Evolutionary conservation across 1,140 invertebrate genomes (phyloP).

Genomic region (Arctopsyche grandis): DNA sequence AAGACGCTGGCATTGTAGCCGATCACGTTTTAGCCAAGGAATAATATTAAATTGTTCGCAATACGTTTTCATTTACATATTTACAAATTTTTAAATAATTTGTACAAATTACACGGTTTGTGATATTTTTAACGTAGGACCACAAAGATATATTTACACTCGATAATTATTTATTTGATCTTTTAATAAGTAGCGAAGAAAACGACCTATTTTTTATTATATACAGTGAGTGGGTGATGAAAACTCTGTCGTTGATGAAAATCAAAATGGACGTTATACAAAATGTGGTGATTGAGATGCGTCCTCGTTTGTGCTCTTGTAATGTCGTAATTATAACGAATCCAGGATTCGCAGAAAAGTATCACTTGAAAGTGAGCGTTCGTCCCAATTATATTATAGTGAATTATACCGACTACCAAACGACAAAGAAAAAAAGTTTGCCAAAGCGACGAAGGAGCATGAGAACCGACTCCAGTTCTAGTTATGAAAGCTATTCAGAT

Average conservation of each 20-base stretch:
- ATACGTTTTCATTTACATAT: too few relatives aligned
- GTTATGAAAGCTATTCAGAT: slow-evolving; percentile 51
- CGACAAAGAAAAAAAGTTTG: slow-evolving; percentile 55
- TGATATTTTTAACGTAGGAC: not conserved
- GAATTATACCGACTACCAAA: slow-evolving; percentile 59
- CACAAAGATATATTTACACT: too few relatives aligned
- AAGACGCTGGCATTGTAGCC: slow-evolving; percentile 18
- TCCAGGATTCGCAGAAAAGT: slow-evolving; percentile 60
- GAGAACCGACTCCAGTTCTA: slow-evolving; percentile 51
- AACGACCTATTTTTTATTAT: slow-evolving; percentile 7
- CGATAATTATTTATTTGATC: not conserved
- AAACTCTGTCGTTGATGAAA: not conserved
- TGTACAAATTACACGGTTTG: not conserved
- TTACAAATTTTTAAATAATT: not conserved
- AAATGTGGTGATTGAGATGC: slow-evolving; percentile 66
- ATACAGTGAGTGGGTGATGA: too few relatives aligned
- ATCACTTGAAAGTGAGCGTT: slow-evolving; percentile 64
- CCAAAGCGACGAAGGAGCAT: slow-evolving; percentile 56
- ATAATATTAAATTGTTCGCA: not conserved
- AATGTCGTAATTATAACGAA: slow-evolving; percentile 67
- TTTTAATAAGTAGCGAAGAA: not conserved
- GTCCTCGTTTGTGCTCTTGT: slow-evolving; percentile 66
- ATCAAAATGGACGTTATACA: slow-evolving; percentile 49
- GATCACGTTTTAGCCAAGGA: slow-evolving; percentile 1
- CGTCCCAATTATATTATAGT: slow-evolving; percentile 62